Evolutionary conservation across 2,888 invertebrate genomes (phyloP).

Genomic region (Drosophila yooni): DNA sequence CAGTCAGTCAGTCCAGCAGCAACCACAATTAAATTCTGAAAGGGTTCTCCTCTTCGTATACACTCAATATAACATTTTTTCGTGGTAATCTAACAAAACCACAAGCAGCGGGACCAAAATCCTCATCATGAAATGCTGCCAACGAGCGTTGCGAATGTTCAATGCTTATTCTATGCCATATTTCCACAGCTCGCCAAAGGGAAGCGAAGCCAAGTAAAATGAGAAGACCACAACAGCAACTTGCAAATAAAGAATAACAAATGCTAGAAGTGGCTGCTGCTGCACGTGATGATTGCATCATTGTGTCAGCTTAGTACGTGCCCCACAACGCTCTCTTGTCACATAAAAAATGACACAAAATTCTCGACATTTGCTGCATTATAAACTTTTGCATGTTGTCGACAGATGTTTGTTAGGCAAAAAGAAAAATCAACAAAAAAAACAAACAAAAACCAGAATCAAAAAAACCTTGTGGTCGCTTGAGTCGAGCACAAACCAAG

Average conservation of each 20-base stretch:
- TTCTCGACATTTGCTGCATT: slow-evolving; percentile 66
- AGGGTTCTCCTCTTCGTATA: slow-evolving; percentile 56
- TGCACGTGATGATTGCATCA: slow-evolving; percentile 83
- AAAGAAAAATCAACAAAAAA: slow-evolving; percentile 8
- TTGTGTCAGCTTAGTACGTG: slow-evolving; percentile 83
- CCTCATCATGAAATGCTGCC: slow-evolving; percentile 64
- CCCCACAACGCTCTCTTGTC: slow-evolving; percentile 70
- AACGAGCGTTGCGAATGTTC: slow-evolving; percentile 67
- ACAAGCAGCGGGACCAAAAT: slow-evolving; percentile 62
- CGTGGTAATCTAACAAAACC: slow-evolving; percentile 66
- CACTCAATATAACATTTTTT: slow-evolving; percentile 42
- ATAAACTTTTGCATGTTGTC: slow-evolving; percentile 63
- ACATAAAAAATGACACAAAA: slow-evolving; percentile 79
- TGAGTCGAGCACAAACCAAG: slow-evolving; percentile 32
- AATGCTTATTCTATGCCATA: slow-evolving; percentile 53
- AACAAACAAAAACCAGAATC: neutral
- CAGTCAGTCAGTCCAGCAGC: neutral
- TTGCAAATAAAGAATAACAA: slow-evolving; percentile 39
- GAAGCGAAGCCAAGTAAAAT: slow-evolving; percentile 9
- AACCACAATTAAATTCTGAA: slow-evolving; percentile 76
- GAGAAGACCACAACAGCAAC: slow-evolving; percentile 36
- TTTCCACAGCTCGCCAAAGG: slow-evolving; percentile 28
- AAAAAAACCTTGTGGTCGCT: slow-evolving; percentile 35
- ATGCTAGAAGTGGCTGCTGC: slow-evolving; percentile 52
- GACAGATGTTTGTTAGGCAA: slow-evolving; percentile 55